A percentile compares a stretch with the other conserved stretches of the same genome.
These are phyloP conservation scores for Saguinus imperator DNA, from an alignment of 2,113 vertebrate species.

Conservation along the genomic window DNA sequence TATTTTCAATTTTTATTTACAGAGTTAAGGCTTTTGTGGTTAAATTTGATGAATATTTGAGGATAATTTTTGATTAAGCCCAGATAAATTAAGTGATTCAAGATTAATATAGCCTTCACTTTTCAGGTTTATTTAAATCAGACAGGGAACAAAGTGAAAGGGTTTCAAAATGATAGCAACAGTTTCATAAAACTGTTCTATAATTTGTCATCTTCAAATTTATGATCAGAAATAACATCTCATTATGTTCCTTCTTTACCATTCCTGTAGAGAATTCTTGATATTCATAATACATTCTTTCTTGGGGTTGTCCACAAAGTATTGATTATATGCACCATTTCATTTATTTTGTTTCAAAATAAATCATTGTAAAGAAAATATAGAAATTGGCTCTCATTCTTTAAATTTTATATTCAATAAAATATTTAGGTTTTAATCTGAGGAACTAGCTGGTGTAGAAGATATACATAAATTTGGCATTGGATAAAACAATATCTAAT, in stretches of 20 bases:
- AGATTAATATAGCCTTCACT: neutral
- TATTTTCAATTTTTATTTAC: neutral
- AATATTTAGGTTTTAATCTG: slow-evolving; percentile 10
- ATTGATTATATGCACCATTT: neutral
- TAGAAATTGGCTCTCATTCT: slow-evolving; percentile 6
- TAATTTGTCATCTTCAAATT: slow-evolving; percentile 33
- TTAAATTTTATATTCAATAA: slow-evolving; percentile 36
- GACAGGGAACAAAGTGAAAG: neutral
- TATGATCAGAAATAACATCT: slow-evolving; percentile 7
- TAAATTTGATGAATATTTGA: neutral
- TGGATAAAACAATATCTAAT: slow-evolving; percentile 40
- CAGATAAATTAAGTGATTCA: neutral
- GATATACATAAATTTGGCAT: neutral
- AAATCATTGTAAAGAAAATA: neutral
- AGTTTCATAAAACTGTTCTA: neutral
- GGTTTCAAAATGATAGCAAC: neutral
- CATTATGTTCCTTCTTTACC: neutral
- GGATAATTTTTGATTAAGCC: neutral
- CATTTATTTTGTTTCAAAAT: slow-evolving; percentile 27
- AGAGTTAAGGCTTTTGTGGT: neutral
- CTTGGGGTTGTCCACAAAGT: neutral
- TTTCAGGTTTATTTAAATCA: neutral
- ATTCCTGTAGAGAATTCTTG: neutral
- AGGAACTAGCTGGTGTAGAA: neutral
- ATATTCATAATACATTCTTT: slow-evolving; percentile 13